Evolutionary conservation across 2,888 invertebrate species (phyloP).

Genomic region (Diogma glabrata): DNA sequence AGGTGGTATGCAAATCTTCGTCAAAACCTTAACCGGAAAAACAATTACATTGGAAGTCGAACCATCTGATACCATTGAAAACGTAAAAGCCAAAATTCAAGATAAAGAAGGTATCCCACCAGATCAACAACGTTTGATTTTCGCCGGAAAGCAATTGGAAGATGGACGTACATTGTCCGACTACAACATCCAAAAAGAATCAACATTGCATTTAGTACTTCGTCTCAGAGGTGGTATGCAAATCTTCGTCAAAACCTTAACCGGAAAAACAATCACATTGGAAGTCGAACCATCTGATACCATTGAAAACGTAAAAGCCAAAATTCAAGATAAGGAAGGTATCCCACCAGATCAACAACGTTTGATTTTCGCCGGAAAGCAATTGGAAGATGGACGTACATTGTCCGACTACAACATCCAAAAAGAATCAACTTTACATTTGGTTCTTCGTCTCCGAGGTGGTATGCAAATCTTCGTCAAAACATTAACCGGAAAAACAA

Average conservation of each 20-base stretch:
- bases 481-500: slow-evolving; percentile 89
- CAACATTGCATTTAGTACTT: slow-evolving; percentile 87
- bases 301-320: slow-evolving; percentile 91
- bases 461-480: slow-evolving; percentile 99
- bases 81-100: slow-evolving; percentile 88
- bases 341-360: slow-evolving; percentile 80
- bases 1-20: slow-evolving; percentile 97
- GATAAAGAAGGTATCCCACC: slow-evolving; percentile 88
- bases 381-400: slow-evolving; percentile 89
- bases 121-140: slow-evolving; percentile 82
- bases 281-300: slow-evolving; percentile 89
- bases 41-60: slow-evolving; percentile 89
- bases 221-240: slow-evolving; percentile 95
- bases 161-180: slow-evolving; percentile 87
- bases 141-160: slow-evolving; percentile 89
- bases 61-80: slow-evolving; percentile 86
- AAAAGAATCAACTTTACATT: slow-evolving; percentile 82
- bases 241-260: slow-evolving; percentile 92
- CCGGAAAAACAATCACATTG: slow-evolving; percentile 89
- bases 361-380: slow-evolving; percentile 90
- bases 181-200: slow-evolving; percentile 91
- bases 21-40: slow-evolving; percentile 87
- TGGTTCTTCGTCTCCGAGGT: slow-evolving; percentile 81
- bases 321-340: slow-evolving; percentile 85
- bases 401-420: slow-evolving; percentile 92